Evolutionary conservation across 2,113 vertebrate species (phyloP), one percentile per base, ranked within the genome.

Genomic region (Recurvirostra avosetta): DNA sequence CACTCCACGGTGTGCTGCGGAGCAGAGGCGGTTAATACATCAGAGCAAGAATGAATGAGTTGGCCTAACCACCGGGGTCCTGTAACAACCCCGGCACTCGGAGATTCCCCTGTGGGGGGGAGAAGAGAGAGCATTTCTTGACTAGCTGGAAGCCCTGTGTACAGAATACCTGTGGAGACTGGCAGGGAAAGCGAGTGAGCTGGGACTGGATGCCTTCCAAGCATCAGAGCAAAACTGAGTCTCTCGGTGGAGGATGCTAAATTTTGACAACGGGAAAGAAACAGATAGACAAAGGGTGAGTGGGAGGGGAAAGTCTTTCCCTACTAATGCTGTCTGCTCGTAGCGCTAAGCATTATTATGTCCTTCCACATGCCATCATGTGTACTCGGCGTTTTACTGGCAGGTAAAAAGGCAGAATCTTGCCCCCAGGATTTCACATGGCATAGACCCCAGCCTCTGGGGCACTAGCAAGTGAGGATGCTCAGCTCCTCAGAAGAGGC

Each of bases 161-260:
- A 91, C 84, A 49, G 30, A 94, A 75, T 89, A 90, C 97, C 98
- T 95, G 96, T 96, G 94, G 97, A 88, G 97, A 94, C 88, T 97
- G 97, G 96, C 95, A 97, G 95, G 90, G 91, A 91, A 94, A 93
- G 53, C 1, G 11, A 88, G 84, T 38, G 80, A 95, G 93, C 53
- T 81, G 96, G 73, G 90, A 86, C 92, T 97, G 97, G 98, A 97
- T 96, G 81, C 65, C 38, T 96, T 98, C 97, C 98, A 98, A 94
- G 86, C 90, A 88, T 34, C 45, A 89, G 97, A 97, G 94, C 83
- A 96, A 95, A 96, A 91, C 92, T 20, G 90, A 96, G 82, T 86
- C 71, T 94, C 91, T 90, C 88, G 23, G 82, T 96, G 94, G 94
- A 97, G 91, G 86, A 95, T 96, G 97, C 94, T 95, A 96, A 96